A percentile compares a stretch with the other conserved stretches of the same genome.
Conservation (phyloP, 1,140 invertebrate species). For the Drosophila ohnishii region DNA sequence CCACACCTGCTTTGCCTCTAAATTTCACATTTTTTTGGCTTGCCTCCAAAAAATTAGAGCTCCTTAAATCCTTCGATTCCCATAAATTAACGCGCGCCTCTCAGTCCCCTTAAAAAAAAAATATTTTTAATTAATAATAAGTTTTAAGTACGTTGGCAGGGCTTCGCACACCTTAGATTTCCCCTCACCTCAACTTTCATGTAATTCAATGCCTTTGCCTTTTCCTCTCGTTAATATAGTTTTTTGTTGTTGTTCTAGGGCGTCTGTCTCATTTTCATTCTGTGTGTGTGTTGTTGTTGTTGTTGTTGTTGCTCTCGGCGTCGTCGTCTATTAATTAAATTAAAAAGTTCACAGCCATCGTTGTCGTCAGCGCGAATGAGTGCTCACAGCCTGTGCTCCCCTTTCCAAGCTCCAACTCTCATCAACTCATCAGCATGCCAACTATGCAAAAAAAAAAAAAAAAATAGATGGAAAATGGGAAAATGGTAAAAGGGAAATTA, state of each 20-base stretch:
- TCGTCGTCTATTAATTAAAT: constrained; percentile 74
- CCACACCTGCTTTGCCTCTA: constrained; percentile 5
- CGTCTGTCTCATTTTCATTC: constrained; percentile 41
- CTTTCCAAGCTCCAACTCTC: constrained; percentile 26
- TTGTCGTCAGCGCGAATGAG: constrained; percentile 24
- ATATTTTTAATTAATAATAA: constrained; percentile 78
- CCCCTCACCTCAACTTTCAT: constrained; percentile 52
- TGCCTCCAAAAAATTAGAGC: constrained; percentile 19
- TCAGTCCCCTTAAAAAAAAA: constrained; percentile 38
- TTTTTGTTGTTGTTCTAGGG: constrained; percentile 15
- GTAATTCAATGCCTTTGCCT: constrained; percentile 68
- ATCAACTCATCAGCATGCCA: constrained; percentile 45
- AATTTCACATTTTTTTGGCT: constrained; percentile 21
- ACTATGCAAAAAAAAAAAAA: constrained; percentile 62
- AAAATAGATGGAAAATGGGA: background rate
- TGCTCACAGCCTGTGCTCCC: constrained; percentile 5
- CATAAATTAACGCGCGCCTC: constrained; percentile 47
- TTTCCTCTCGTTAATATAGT: constrained; percentile 17
- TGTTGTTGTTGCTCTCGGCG: constrained; percentile 22
- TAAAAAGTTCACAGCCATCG: constrained; percentile 70
- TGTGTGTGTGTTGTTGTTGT: constrained; percentile 27
- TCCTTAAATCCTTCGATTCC: constrained; percentile 46
- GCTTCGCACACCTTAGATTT: constrained; percentile 29
- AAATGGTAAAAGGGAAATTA: constrained; percentile 3
- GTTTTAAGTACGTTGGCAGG: constrained; percentile 60